Base-by-base conservation (phyloP, 2,797 vertebrate species). In the Helicolenus hilgendorfi region DNA sequence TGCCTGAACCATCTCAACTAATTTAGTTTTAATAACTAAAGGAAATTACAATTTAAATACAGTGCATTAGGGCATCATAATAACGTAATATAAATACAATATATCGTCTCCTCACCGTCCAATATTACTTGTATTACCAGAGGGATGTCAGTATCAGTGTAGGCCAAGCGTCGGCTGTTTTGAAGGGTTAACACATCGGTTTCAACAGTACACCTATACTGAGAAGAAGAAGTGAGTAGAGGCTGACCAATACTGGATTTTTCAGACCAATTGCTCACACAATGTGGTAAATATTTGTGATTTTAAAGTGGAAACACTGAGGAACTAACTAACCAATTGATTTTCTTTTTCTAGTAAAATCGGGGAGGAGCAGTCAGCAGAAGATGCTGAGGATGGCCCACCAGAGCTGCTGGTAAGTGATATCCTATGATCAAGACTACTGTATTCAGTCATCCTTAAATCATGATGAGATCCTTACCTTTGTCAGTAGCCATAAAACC, bases 301-400 rank as follows among this genome's bases (percentile, higher is more conserved):
- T 41, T 26, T 1, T 38, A 27, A 38, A 68, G 5, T 26, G 15
- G 72, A 62, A 65, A 58, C 1, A 9, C 1, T 69, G 35, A 71
- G 24, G 29, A 31, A 33, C 24, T n/a, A 3, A 8, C 38, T 41
- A 41, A n/a, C 2, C 20, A 26, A 24, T 49, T 49, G 1, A 49
- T 49, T 64, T 56, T 75, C 1, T 11, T 73, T 72, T 91, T 95
- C 2, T 85, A 99, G 98, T 97, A 99, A 99, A 98, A 98, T 98
- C 11, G 98, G 98, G 90, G 99, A 99, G 94, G 98, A 99, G 82
- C 98, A 99, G 81, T 98, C 98, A 2, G 98, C 98, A 26, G 98
- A 99, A 86, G 98, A 98, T 20, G 98, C 98, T 7, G 98, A 99
- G 90, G 98, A 99, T 8, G 98, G 98, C 0, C 98, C 98, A 63